Percentiles rank a stretch among this genome's conserved stretches.
Conservation (phyloP, 2,113 vertebrate genomes). For the Xenopus laevis region DNA sequence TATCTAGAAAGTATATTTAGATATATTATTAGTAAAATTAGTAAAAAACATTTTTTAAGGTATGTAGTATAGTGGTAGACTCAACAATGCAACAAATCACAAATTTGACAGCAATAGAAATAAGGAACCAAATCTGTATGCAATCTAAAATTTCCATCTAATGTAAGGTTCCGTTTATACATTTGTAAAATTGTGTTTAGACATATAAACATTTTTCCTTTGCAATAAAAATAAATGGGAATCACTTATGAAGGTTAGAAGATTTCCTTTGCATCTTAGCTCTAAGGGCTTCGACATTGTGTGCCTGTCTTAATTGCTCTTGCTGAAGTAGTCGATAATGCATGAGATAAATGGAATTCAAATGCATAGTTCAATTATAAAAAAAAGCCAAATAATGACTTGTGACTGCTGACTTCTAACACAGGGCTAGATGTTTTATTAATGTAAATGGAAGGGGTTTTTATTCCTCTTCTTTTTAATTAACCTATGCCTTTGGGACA, state of each 20-base stretch:
- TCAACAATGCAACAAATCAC: no score
- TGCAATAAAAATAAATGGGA: not conserved
- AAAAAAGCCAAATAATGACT: not conserved
- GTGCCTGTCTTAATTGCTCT: slow-evolving; percentile 19
- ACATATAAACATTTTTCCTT: slow-evolving; percentile 3
- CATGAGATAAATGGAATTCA: slow-evolving; percentile 19
- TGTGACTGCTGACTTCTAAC: slow-evolving; percentile 5
- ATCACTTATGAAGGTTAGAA: slow-evolving; percentile 4
- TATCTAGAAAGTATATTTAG: no score
- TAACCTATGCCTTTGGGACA: not conserved
- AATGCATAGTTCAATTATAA: slow-evolving; percentile 1
- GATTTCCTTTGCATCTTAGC: slow-evolving; percentile 8
- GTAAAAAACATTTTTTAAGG: no score
- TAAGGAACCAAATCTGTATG: no score
- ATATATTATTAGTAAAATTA: no score
- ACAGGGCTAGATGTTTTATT: not conserved
- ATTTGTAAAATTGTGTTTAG: no score
- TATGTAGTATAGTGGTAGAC: no score
- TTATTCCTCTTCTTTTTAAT: slow-evolving; percentile 23
- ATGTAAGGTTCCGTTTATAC: no score
- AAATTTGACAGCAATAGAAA: no score
- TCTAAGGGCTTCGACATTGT: slow-evolving; percentile 2
- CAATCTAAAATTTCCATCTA: no score
- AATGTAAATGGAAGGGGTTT: not conserved
- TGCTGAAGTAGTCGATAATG: slow-evolving; percentile 28